These are phyloP conservation scores for Silurus aristotelis DNA, from an alignment of 2,797 vertebrate species.

Conservation along the genomic window DNA sequence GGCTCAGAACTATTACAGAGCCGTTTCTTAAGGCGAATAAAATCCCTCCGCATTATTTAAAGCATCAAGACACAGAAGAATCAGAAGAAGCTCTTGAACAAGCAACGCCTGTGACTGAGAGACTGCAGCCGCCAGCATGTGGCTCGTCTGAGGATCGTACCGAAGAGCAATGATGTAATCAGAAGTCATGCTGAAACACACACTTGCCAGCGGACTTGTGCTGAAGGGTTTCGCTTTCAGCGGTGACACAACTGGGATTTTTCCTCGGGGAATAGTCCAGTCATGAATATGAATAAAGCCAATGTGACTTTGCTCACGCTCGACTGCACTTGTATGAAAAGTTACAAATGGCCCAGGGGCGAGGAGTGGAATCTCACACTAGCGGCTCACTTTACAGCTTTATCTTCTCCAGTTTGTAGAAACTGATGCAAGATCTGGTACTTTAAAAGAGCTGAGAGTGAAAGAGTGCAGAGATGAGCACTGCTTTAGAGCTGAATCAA, in stretches of 20 bases:
- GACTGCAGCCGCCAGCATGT: neutral
- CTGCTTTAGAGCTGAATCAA: neutral
- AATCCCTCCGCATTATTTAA: neutral
- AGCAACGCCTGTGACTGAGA: neutral
- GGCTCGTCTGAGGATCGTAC: conserved; percentile 1
- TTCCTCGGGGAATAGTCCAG: neutral
- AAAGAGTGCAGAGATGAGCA: neutral
- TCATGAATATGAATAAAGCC: neutral
- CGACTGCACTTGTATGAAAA: neutral
- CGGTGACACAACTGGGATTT: neutral
- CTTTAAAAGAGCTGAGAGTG: neutral
- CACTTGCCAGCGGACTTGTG: neutral
- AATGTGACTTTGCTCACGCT: neutral
- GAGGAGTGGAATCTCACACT: too few species aligned
- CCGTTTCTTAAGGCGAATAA: neutral
- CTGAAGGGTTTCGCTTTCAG: conserved; percentile 6
- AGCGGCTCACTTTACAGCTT: neutral
- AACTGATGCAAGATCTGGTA: neutral
- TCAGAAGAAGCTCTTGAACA: neutral
- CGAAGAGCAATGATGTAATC: conserved; percentile 20
- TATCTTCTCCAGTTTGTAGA: neutral
- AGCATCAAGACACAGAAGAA: neutral
- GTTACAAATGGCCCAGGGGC: neutral
- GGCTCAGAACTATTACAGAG: neutral
- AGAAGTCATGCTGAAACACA: conserved; percentile 8